Evolutionary conservation across 2,113 vertebrate genomes (phyloP).

Genomic region (Xiphophorus couchianus): DNA sequence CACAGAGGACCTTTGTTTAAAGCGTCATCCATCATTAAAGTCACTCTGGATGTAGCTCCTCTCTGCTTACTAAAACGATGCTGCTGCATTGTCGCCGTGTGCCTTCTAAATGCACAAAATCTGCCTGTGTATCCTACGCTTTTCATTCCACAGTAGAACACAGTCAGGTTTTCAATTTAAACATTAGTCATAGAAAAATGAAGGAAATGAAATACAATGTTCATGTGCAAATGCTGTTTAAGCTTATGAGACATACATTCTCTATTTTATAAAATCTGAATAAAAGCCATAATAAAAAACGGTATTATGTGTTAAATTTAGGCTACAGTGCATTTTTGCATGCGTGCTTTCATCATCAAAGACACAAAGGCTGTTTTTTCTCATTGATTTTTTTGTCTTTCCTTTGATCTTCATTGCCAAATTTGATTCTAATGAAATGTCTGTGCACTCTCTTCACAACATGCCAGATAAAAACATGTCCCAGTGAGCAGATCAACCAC

Average conservation of each 20-base stretch:
- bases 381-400: slow-evolving; percentile 43
- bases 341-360: slow-evolving; percentile 61
- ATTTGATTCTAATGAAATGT: slow-evolving; percentile 61
- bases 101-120: background rate
- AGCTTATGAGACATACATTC: too few species aligned
- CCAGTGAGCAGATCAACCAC: slow-evolving; percentile 57
- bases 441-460: slow-evolving; percentile 28
- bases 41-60: background rate
- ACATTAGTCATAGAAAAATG: too few species aligned
- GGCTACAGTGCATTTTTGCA: slow-evolving; percentile 30
- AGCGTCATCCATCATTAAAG: background rate
- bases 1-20: background rate
- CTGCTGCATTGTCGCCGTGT: background rate
- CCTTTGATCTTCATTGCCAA: slow-evolving; percentile 65
- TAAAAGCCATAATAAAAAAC: slow-evolving; percentile 12
- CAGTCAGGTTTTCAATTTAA: too few species aligned
- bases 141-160: too few species aligned
- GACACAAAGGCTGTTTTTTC: slow-evolving; percentile 32
- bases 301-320: slow-evolving; percentile 42
- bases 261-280: slow-evolving; percentile 35
- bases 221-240: too few species aligned
- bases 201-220: too few species aligned
- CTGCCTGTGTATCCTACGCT: background rate
- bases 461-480: slow-evolving; percentile 51
- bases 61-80: background rate